Evolutionary conservation across 2,888 invertebrate genomes (phyloP), one percentile per base, ranked within the genome.

Genomic region (Sarcophaga variegata): DNA sequence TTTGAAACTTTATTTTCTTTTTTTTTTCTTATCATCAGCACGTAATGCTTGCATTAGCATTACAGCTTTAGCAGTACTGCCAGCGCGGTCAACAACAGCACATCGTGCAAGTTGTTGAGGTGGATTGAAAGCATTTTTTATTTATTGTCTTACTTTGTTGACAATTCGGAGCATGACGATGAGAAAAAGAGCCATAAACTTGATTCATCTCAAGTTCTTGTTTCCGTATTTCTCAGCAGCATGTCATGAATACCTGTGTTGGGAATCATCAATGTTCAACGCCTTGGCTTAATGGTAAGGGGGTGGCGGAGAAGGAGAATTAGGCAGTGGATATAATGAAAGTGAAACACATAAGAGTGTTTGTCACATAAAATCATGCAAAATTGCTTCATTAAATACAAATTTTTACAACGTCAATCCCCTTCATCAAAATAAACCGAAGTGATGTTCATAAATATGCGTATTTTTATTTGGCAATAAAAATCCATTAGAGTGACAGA

Each of bases 121-220:
- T 14, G 69, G 67, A 67, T 66, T 81, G n/a, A 49, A 74, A 71
- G 14, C 37, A 72, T 59, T 67, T 67, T 69, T 62, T 22, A 45
- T 66, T 25, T 49, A 49, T n/a, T 20, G 27, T 3, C 27, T 17
- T 37, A 11, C 66, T 54, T 63, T 69, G 69, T 27, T 81, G 63
- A 17, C 49, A 63, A 63, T 54, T 27, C 37, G 10, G 63, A 63
- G 49, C 2, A 49, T 49, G 3, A 49, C 27, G 27, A 49, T 37
- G 49, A 27, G 6, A 54, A 49, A 27, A 64, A 5, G 54, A 59
- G 37, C 12, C 49, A 71, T 63, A 64, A 64, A 64, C 59, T 64
- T 11, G 63, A 64, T 64, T 64, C 17, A n/a, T 63, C 49, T 49
- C 49, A 8, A 49, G 12, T 10, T 10, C 49, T 10, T 12, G 49